Evolutionary conservation across 2,113 vertebrate species (phyloP).

Genomic region (Peucedramus taeniatus): DNA sequence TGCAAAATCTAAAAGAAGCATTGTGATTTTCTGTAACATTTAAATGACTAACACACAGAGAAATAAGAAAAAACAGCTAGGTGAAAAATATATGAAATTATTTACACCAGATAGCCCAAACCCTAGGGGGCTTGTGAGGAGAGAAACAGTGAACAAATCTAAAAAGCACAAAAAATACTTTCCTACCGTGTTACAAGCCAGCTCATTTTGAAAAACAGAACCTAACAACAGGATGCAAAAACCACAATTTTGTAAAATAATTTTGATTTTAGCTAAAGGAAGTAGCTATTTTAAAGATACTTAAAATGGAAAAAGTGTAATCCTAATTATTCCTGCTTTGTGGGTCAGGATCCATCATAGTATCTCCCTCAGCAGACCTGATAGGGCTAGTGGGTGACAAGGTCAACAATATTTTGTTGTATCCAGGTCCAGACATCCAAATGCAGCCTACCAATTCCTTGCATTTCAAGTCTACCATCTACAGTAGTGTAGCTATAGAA

Average conservation of each 20-base stretch:
- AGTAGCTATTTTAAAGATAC: neutral
- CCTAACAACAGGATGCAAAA: neutral
- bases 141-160: neutral
- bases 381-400: neutral
- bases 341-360: neutral
- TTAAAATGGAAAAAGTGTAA: neutral
- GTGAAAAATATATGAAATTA: neutral
- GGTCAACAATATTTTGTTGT: neutral
- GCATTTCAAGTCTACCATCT: neutral
- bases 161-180: neutral
- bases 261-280: neutral
- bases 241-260: neutral
- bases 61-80: slow-evolving; percentile 25
- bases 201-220: neutral
- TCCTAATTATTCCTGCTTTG: neutral
- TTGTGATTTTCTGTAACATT: slow-evolving; percentile 26
- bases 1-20: slow-evolving; percentile 33
- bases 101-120: slow-evolving; percentile 12
- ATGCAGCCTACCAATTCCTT: neutral
- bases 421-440: neutral
- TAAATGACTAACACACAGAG: slow-evolving; percentile 11
- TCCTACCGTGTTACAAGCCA: neutral
- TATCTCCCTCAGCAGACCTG: neutral
- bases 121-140: neutral
- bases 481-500: neutral